A percentile compares a stretch with the other conserved stretches of the same genome.
These are phyloP conservation scores for Netelia melanura DNA, from an alignment of 2,888 invertebrate species.

Conservation along the genomic window DNA sequence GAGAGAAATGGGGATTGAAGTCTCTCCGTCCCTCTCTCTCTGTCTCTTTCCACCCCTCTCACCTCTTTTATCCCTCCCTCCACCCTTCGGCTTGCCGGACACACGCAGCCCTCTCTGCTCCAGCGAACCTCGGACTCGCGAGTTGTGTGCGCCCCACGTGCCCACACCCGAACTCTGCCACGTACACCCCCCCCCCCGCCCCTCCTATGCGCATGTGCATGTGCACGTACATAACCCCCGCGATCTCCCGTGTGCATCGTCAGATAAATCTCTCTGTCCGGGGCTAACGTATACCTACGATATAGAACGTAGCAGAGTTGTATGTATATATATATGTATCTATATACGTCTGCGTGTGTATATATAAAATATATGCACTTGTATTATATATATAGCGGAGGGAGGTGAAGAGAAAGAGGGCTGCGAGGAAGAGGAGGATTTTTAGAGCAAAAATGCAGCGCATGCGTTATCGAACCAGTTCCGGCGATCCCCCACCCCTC, in stretches of 20 bases:
- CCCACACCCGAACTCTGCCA: conserved; percentile 3
- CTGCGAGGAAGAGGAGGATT: conserved; percentile 57
- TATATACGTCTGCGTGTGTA: background rate
- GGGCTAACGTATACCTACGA: conserved; percentile 79
- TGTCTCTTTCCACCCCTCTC: conserved; percentile 26
- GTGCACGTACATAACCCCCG: conserved; percentile 73
- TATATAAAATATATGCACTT: conserved; percentile 28
- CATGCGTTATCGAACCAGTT: conserved; percentile 60
- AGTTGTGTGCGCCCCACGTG: conserved; percentile 56
- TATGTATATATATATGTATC: conserved; percentile 18
- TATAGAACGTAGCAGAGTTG: conserved; percentile 63
- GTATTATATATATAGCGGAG: conserved; percentile 20
- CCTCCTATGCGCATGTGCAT: conserved; percentile 66
- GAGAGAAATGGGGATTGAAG: conserved; percentile 52
- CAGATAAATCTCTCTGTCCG: conserved; percentile 82
- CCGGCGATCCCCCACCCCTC: conserved; percentile 47
- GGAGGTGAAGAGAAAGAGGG: conserved; percentile 56
- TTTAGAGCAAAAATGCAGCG: conserved; percentile 60
- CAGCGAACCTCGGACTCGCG: conserved; percentile 54
- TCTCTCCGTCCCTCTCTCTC: conserved; percentile 36
- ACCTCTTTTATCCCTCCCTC: conserved; percentile 18
- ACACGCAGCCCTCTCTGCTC: conserved; percentile 53
- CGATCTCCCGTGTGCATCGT: conserved; percentile 80
- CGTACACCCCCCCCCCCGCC: background rate
- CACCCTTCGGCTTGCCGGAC: conserved; percentile 53